A percentile compares a stretch with the other conserved stretches of the same genome.
phyloP scores from a whole-genome alignment of 2,797 vertebrate genomes.

The Melanotaenia parkinsoni region DNA sequence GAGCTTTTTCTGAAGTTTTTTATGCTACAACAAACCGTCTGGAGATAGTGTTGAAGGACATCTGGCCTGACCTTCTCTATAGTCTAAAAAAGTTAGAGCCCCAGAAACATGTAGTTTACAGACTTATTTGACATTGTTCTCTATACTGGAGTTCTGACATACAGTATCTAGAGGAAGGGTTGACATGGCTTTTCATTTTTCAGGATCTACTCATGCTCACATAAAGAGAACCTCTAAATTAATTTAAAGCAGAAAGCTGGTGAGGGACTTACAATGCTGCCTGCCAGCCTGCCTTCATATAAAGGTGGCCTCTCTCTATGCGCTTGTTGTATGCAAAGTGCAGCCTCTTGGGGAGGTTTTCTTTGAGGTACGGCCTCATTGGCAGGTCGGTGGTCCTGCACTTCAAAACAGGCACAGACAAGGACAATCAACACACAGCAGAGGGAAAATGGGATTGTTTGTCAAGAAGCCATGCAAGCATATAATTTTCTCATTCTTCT shows the following conservation, averaged over 20 bases:
- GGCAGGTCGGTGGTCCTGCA: conserved; percentile 75
- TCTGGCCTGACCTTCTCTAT: no score
- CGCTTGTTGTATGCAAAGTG: conserved; percentile 88
- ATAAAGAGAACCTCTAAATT: background rate
- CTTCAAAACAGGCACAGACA: conserved; percentile 80
- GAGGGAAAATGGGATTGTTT: conserved; percentile 53
- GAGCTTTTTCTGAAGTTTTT: no score
- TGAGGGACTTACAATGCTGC: conserved; percentile 33
- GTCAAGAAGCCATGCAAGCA: conserved; percentile 57
- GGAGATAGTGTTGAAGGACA: no score
- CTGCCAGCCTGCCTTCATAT: conserved; percentile 88
- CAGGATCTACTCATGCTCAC: background rate
- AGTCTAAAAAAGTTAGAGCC: no score
- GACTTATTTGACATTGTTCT: no score
- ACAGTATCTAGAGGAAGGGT: background rate
- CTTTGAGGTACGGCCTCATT: conserved; percentile 85
- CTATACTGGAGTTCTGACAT: background rate
- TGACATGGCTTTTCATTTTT: background rate
- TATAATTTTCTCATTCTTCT: conserved; percentile 61
- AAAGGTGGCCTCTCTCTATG: conserved; percentile 89
- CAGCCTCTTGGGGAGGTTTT: conserved; percentile 89
- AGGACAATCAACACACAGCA: conserved; percentile 49
- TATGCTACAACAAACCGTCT: no score
- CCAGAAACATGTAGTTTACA: no score
- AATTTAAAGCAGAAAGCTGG: background rate